These are phyloP conservation scores for Achroia grisella DNA, from an alignment of 1,140 invertebrate species.

Conservation along the genomic window DNA sequence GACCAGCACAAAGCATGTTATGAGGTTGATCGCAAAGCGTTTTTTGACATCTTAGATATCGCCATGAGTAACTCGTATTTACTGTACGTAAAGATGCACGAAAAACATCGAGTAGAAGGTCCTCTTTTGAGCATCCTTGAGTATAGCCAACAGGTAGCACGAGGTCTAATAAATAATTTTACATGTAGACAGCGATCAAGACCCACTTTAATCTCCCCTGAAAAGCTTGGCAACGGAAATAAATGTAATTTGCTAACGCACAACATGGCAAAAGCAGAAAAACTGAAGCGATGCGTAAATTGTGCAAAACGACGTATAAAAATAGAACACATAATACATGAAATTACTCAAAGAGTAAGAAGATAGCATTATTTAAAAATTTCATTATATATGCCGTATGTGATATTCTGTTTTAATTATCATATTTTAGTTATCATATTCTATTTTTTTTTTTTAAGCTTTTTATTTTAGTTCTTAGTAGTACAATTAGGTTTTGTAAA, in stretches of 20 bases:
- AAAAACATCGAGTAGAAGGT: too few species aligned
- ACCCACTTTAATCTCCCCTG: constrained; percentile 11
- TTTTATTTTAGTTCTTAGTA: too few species aligned
- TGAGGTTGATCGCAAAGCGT: constrained; percentile 23
- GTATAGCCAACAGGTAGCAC: constrained; percentile 22
- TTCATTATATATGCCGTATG: too few species aligned
- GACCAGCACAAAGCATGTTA: constrained; percentile 20
- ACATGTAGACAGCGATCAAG: constrained; percentile 22
- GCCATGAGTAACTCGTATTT: constrained; percentile 21
- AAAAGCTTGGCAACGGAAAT: constrained; percentile 16
- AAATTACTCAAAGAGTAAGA: too few species aligned
- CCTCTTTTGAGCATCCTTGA: not conserved
- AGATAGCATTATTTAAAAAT: too few species aligned
- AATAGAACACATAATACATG: constrained; percentile 28
- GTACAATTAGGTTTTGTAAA: too few species aligned
- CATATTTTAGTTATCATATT: too few species aligned
- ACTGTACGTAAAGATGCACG: constrained; percentile 14
- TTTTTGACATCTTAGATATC: constrained; percentile 28
- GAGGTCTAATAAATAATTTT: constrained; percentile 27
- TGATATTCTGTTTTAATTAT: too few species aligned
- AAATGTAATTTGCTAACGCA: constrained; percentile 18
- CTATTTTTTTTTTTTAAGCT: too few species aligned
- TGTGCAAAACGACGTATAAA: constrained; percentile 26
- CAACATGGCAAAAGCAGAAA: constrained; percentile 23
- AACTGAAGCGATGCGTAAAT: constrained; percentile 24